Conservation (phyloP, 2,888 invertebrate genomes). For the Drosophila rellima region DNA sequence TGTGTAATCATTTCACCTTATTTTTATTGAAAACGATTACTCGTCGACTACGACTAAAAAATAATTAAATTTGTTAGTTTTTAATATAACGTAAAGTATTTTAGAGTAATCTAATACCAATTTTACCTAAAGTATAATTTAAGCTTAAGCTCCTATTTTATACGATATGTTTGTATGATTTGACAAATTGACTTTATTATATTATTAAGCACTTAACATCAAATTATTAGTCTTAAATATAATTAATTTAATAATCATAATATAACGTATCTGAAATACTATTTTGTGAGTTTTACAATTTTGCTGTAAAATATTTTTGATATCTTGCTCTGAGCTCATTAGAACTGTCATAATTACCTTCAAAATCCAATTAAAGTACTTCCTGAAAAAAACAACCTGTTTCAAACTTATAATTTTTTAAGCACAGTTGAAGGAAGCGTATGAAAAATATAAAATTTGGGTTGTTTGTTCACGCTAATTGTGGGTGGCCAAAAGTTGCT, state of each 20-base stretch:
- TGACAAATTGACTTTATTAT: no score
- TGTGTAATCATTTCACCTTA: neutral
- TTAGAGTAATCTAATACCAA: no score
- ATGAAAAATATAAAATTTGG: conserved; percentile 51
- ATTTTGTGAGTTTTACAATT: neutral
- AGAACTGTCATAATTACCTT: conserved; percentile 39
- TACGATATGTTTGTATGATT: no score
- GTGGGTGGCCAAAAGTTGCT: conserved; percentile 35
- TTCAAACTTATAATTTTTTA: conserved; percentile 27
- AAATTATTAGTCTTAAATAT: no score
- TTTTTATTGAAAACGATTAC: no score
- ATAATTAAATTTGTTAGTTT: no score
- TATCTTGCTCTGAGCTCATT: neutral
- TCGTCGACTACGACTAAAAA: no score
- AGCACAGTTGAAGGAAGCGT: conserved; percentile 5
- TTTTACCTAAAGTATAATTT: no score
- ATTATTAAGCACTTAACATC: no score
- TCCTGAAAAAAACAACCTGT: conserved; percentile 17
- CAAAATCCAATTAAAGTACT: conserved; percentile 53
- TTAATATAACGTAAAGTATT: no score
- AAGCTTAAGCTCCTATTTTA: no score
- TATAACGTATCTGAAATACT: neutral
- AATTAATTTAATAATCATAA: neutral
- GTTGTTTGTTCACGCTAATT: conserved; percentile 64
- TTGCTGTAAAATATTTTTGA: neutral